Evolutionary conservation across 2,113 vertebrate genomes (phyloP).

Genomic region (Ictidomys tridecemlineatus): DNA sequence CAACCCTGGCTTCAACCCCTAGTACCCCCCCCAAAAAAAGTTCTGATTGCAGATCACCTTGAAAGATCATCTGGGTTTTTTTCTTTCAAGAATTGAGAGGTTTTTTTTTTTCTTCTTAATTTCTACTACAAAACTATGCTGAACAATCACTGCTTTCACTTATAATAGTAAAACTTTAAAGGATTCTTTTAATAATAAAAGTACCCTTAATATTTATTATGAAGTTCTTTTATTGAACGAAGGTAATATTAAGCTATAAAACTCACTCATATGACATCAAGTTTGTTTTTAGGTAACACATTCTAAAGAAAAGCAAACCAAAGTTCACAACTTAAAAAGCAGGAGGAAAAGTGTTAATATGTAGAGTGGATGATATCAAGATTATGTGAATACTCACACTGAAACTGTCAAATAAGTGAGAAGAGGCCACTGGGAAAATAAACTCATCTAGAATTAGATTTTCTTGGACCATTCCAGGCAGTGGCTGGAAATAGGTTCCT

Average conservation of each 20-base stretch:
- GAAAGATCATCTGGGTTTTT: conserved; percentile 55
- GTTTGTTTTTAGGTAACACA: conserved; percentile 70
- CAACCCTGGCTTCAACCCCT: too few species aligned
- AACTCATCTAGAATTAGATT: conserved; percentile 43
- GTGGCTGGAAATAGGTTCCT: not conserved
- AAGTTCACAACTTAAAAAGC: conserved; percentile 69
- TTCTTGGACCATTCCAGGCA: conserved; percentile 37
- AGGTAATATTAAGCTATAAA: conserved; percentile 58
- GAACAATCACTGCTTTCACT: conserved; percentile 28
- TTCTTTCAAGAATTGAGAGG: conserved; percentile 50
- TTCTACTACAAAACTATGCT: not conserved
- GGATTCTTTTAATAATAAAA: conserved; percentile 53
- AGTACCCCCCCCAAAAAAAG: too few species aligned
- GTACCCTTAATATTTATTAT: not conserved
- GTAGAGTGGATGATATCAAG: conserved; percentile 51
- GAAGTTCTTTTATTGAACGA: conserved; percentile 55
- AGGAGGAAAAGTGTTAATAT: conserved; percentile 47
- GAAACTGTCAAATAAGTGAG: conserved; percentile 58
- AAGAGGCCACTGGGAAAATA: conserved; percentile 19
- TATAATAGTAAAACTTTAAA: conserved; percentile 5
- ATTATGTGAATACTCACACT: conserved; percentile 58
- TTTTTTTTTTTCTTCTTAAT: conserved; percentile 59
- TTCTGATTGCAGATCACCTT: conserved; percentile 62
- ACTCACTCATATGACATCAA: conserved; percentile 62
- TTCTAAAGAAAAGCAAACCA: conserved; percentile 67